These are phyloP conservation scores for Chironomus riparius DNA, from an alignment of 2,888 invertebrate species.

Conservation along the genomic window DNA sequence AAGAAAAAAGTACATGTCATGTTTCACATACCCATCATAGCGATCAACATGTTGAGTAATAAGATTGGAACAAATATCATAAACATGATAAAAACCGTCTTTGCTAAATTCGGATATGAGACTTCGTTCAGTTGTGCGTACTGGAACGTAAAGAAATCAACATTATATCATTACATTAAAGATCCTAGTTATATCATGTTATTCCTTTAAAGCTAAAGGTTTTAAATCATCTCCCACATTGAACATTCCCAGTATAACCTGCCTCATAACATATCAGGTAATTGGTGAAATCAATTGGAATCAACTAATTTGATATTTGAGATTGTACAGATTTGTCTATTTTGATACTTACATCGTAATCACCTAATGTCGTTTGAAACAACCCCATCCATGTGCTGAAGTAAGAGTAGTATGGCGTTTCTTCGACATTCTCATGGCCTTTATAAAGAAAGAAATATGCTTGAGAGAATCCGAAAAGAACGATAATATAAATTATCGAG, in stretches of 20 bases:
- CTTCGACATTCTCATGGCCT: slow-evolving; percentile 40
- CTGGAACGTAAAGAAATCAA: slow-evolving; percentile 47
- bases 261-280: no score
- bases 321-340: no score
- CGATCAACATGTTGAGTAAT: slow-evolving; percentile 93
- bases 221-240: not conserved
- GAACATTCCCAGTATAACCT: no score
- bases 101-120: slow-evolving; percentile 84
- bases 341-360: slow-evolving; percentile 63
- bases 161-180: not conserved
- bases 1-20: slow-evolving; percentile 67
- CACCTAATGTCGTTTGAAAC: slow-evolving; percentile 95
- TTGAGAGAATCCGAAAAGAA: slow-evolving; percentile 92
- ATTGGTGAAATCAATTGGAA: not conserved
- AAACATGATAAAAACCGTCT: slow-evolving; percentile 93
- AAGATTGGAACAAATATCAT: slow-evolving; percentile 97
- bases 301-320: not conserved
- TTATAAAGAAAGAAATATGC: slow-evolving; percentile 92
- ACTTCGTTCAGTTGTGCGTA: slow-evolving; percentile 86
- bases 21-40: slow-evolving; percentile 99
- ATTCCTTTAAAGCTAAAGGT: not conserved
- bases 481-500: slow-evolving; percentile 91
- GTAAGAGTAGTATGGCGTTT: slow-evolving; percentile 18
- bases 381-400: slow-evolving; percentile 91
- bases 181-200: not conserved